Base-by-base conservation (phyloP, 2,797 vertebrate species). In the Catamblyrhynchus diadema region DNA sequence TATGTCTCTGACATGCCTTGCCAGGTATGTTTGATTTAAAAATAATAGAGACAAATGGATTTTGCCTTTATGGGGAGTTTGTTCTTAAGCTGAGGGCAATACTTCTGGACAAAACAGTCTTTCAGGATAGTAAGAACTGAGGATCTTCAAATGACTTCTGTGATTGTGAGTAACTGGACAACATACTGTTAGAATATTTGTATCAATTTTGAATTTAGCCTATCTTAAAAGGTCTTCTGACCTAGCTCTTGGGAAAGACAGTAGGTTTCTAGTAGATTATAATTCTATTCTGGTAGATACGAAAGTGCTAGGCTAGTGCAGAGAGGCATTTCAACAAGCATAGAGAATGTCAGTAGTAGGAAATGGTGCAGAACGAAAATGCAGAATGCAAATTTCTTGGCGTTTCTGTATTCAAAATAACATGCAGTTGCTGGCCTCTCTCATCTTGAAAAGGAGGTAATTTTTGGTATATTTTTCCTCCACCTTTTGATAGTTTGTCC, bases 391-490 rank as follows among this genome's bases (percentile, higher is more conserved):
- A 27, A 42, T 84, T 84, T 35, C 7, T 0, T 56, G 33, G 7
- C 73, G 28, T 73, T 92, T 73, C 32, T 73, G 44, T 56, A 17
- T 83, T 85, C 39, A 48, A 72, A 78, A 22, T 24, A 64, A 24
- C 1, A 2, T 42, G 41, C 22, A 21, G 8, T 89, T 87, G 51
- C 16, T 1, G 4, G 16, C 41, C 16, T 39, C 32, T 48, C 10
- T 81, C 17, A 12, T 67, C 14, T 37, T 75, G 54, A 13, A 62
- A 71, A 81, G 23, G 28, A 72, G 39, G 3, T 51, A 67, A 47
- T 74, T 66, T 66, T 33, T 64, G 20, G 2, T 20, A 1, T 12
- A 8, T 42, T 56, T 9, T 0, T 0, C 0, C 20, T 9, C 3
- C 4, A 9, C 33, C 30, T 69, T 67, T 42, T 50, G 39, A 3